Base-by-base conservation (phyloP, 2,113 vertebrate genomes). In the Galeopterus variegatus region DNA sequence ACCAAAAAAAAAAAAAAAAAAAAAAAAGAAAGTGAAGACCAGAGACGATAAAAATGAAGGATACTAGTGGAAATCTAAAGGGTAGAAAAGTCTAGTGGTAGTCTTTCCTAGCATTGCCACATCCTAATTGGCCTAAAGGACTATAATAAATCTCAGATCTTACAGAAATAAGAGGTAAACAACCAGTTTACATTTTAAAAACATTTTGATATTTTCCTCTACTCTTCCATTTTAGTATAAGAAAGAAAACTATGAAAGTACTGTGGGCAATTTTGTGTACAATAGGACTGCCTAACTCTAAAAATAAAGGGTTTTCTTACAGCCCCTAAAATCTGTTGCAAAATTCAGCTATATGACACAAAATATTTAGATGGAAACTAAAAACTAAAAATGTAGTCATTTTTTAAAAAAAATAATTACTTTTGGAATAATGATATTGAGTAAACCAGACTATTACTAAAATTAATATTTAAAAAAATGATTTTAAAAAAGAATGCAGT, bases 91-190 rank as follows among this genome's bases (percentile, higher is more conserved):
- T 60, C 8, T 85, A 69, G 23, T 19, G 12, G 52, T 54, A 21
- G 5, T n/a, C 12, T 81, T 72, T 84, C 6, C 65, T n/a, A 88
- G 12, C 24, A 9, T 36, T 33, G 31, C 21, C 45, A 60, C 58
- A 86, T 58, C 9, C 54, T 79, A 89, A 94, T 5, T 70, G 36
- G 13, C 45, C 58, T 64, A 79, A 79, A 64, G 4, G 5, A 64
- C 8, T 26, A 24, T 9, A 48, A 33, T 73, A 82, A n/a, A 81
- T 70, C 81, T 93, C 81, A 88, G 45, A 58, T 70, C 23, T 76
- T 36, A 79, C 5, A 83, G 33, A 95, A 87, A 75, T 45, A 94
- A 91, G 95, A 93, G 12, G 18, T 60, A 90, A 90, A 82, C 17
- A 88, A 56, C 88, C 33, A 76, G 41, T 60, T 87, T 52, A 65